phyloP scores from a whole-genome alignment of 2,888 invertebrate genomes.

The Polyommatus iphigenia region DNA sequence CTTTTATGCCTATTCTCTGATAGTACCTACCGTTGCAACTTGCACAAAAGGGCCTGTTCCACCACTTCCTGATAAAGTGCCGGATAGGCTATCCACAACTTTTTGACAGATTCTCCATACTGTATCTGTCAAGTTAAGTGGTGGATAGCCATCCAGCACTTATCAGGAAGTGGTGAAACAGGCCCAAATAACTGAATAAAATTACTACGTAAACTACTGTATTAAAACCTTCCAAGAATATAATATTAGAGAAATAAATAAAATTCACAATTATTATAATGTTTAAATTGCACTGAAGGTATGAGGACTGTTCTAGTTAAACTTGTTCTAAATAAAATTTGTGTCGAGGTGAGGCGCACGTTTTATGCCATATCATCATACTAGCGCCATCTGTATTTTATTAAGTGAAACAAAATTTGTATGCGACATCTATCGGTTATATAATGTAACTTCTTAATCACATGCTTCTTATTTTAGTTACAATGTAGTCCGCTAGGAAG shows the following conservation, averaged over 20 bases:
- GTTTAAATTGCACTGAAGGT: neutral
- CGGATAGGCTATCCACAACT: too few species aligned
- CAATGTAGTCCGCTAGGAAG: neutral
- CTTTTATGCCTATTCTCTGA: too few species aligned
- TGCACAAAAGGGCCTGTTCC: too few species aligned
- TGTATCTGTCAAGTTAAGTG: too few species aligned
- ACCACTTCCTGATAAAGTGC: too few species aligned
- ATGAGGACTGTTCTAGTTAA: neutral
- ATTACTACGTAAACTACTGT: too few species aligned
- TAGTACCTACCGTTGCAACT: too few species aligned
- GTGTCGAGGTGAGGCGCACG: constrained; percentile 18
- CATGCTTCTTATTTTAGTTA: neutral
- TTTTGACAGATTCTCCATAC: too few species aligned
- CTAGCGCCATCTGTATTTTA: neutral
- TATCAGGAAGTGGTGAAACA: too few species aligned
- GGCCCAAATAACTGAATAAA: too few species aligned
- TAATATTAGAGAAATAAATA: neutral
- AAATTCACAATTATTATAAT: neutral
- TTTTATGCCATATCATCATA: neutral
- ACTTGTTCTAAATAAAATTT: constrained; percentile 28
- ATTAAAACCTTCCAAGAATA: neutral
- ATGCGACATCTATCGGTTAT: neutral
- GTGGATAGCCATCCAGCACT: too few species aligned
- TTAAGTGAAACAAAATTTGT: neutral
- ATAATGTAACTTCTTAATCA: neutral